Base-by-base conservation (phyloP, 2,797 vertebrate genomes). In the Sebastes hubbsi region DNA sequence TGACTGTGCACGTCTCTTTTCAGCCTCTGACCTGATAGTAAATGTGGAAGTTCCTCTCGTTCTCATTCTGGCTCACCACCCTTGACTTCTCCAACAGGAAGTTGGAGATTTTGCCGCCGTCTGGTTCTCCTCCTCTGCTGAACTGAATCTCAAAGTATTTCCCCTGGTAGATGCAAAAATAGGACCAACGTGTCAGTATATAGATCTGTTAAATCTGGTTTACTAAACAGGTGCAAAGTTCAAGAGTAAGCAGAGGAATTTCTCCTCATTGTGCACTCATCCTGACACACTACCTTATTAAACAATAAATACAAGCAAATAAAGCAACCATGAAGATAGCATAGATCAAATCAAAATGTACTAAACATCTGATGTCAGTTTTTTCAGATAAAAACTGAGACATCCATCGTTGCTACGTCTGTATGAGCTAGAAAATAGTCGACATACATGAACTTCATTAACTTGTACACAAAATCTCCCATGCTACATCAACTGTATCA, bases 121-220 rank as follows among this genome's bases (percentile, higher is more conserved):
- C 98, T 0, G 98, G 98, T 72, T 99, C 98, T 0, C 98, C 98
- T 0, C 98, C 98, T 10, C 97, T 95, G 93, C 98, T 99, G 94
- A 99, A 99, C 93, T 99, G 98, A 92, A 99, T 99, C 94, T 99
- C 98, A 34, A 99, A 99, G 91, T 99, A 99, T 89, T 99, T 99
- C 30, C 98, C 98, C 98, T 99, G 92, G 77, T 32, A 58, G 29
- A 73, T 3, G 68, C 42, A 88, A 73, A 87, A 38, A 66, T 38
- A 38, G 36, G 13, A 38, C 13, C 13, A 38, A 1, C 2, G 36
- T 38, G 36, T 38, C 36, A 38, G 36, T 38, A 38, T 2, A 38
- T 38, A 38, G 5, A 38, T 38, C 36, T 38, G 36, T 14, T 2
- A 38, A 38, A n/a, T 62, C 24, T 34, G 25, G 18, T 65, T 0